Evolutionary conservation across 2,113 vertebrate species (phyloP).

Genomic region (Rhinopomastus cyanomelas): DNA sequence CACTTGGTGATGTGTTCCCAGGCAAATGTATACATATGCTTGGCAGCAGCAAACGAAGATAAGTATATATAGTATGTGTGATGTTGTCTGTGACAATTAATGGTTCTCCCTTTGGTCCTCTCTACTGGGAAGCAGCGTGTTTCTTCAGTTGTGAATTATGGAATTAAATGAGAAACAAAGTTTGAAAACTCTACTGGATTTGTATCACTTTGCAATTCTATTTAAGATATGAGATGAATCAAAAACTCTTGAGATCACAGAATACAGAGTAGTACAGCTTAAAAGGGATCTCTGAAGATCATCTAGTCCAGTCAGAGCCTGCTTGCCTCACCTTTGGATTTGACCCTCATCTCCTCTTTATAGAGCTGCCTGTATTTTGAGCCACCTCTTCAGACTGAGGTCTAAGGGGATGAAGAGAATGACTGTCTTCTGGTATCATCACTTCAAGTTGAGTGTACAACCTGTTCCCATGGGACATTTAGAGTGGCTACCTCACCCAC

Average conservation of each 20-base stretch:
- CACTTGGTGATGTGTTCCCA: background rate
- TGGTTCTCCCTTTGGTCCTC: background rate
- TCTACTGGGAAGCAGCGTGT: background rate
- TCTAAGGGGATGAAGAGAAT: background rate
- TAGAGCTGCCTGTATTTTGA: too few relatives aligned
- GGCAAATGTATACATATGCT: background rate
- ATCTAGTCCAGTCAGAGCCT: too few relatives aligned
- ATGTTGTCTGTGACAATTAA: background rate
- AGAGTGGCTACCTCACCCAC: background rate
- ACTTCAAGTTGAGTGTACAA: background rate
- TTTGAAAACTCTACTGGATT: background rate
- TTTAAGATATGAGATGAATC: background rate
- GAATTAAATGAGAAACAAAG: background rate
- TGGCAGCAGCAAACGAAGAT: background rate
- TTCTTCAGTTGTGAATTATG: background rate
- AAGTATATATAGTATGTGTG: background rate
- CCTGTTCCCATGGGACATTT: background rate
- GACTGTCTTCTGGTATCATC: background rate
- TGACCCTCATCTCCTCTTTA: too few relatives aligned
- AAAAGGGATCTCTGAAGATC: too few relatives aligned
- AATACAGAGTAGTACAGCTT: too few relatives aligned
- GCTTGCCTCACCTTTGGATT: too few relatives aligned
- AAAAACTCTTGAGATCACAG: background rate
- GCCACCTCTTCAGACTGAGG: background rate
- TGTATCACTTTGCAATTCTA: background rate